These are phyloP conservation scores for Drosophila bocqueti DNA, from an alignment of 1,140 invertebrate genomes.

Conservation along the genomic window DNA sequence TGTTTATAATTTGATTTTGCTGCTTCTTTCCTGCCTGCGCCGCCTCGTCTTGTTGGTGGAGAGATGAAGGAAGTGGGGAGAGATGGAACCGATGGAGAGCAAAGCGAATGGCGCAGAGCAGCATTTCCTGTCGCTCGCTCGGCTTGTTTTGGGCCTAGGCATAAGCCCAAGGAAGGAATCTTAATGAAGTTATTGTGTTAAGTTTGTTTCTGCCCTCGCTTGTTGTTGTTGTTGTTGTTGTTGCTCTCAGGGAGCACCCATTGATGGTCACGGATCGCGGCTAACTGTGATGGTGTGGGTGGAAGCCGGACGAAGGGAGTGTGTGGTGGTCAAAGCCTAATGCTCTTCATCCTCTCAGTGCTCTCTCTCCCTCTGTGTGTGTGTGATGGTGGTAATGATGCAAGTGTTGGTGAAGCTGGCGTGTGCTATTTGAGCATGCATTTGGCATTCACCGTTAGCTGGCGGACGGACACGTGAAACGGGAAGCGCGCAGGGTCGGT, in stretches of 20 bases:
- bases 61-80: slow-evolving; percentile 24
- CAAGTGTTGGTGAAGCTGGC: slow-evolving; percentile 12
- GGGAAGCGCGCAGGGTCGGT: slow-evolving; percentile 5
- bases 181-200: slow-evolving; percentile 82
- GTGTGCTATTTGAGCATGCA: slow-evolving; percentile 39
- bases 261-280: slow-evolving; percentile 50
- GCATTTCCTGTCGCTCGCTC: slow-evolving; percentile 76
- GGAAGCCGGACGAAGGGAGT: background rate
- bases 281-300: slow-evolving; percentile 30
- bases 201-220: slow-evolving; percentile 18
- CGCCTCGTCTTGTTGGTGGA: slow-evolving; percentile 38
- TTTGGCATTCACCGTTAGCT: slow-evolving; percentile 55
- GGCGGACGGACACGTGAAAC: slow-evolving; percentile 39
- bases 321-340: slow-evolving; percentile 16
- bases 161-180: slow-evolving; percentile 66
- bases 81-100: slow-evolving; percentile 29
- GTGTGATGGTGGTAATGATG: background rate
- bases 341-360: slow-evolving; percentile 34
- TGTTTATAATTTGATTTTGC: slow-evolving; percentile 83
- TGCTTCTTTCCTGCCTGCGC: slow-evolving; percentile 69
- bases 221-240: slow-evolving; percentile 10
- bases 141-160: slow-evolving; percentile 69
- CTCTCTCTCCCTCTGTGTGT: slow-evolving; percentile 3
- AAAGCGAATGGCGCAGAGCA: slow-evolving; percentile 51
- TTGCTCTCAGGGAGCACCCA: slow-evolving; percentile 20